Evolutionary conservation across 2,113 vertebrate genomes (phyloP).

Genomic region (Dryoscopus gambensis): DNA sequence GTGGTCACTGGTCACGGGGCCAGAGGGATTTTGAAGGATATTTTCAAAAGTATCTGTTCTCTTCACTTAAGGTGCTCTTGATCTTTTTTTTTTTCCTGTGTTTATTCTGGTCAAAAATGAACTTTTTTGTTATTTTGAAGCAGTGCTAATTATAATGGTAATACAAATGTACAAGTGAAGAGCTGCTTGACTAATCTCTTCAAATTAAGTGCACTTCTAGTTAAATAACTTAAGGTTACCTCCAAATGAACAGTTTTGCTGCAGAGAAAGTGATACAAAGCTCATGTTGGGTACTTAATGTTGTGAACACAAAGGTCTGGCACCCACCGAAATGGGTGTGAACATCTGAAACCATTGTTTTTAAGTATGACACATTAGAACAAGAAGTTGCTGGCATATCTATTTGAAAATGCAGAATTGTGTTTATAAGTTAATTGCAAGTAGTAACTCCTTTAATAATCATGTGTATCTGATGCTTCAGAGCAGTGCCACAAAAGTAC

Average conservation of each 20-base stretch:
- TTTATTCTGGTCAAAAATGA: conserved; percentile 35
- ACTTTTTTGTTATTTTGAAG: conserved; percentile 46
- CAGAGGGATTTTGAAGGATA: background rate
- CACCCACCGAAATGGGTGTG: background rate
- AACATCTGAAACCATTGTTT: background rate
- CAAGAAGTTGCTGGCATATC: background rate
- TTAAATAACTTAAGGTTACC: conserved; percentile 57
- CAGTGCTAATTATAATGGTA: conserved; percentile 44
- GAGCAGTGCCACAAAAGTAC: background rate
- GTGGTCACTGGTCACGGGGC: background rate
- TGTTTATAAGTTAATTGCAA: background rate
- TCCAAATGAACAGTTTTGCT: conserved; percentile 14
- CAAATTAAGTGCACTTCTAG: conserved; percentile 63
- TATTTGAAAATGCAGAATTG: background rate
- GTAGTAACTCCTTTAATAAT: background rate
- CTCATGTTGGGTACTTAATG: background rate
- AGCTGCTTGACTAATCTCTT: conserved; percentile 58
- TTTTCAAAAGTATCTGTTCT: conserved; percentile 4
- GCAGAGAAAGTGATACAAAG: background rate
- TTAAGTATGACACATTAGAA: background rate
- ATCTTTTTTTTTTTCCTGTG: background rate
- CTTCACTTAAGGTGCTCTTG: background rate
- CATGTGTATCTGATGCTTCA: background rate
- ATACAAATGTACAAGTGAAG: conserved; percentile 35
- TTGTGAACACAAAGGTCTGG: background rate